A percentile compares a stretch with the other conserved stretches of the same genome.
These are phyloP conservation scores for Micromys minutus DNA, from an alignment of 2,113 vertebrate species.

Conservation along the genomic window DNA sequence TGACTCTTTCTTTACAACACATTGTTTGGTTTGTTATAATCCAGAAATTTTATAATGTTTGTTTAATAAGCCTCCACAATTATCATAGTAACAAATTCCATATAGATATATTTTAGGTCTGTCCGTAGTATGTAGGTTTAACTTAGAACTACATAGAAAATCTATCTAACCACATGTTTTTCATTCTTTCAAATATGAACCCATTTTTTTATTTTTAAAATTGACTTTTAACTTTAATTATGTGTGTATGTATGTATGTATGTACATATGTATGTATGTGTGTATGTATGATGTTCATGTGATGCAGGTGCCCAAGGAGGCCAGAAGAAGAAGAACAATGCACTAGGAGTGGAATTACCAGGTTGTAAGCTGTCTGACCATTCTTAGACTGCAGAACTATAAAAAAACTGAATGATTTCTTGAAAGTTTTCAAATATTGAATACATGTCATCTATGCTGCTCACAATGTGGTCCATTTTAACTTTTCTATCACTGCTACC, in stretches of 20 bases:
- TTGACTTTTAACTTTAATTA: neutral
- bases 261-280: neutral
- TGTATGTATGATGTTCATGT: neutral
- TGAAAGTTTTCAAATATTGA: neutral
- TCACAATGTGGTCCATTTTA: constrained; percentile 3
- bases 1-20: neutral
- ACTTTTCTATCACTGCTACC: neutral
- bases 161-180: neutral
- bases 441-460: neutral
- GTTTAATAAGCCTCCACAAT: neutral
- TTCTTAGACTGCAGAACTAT: neutral
- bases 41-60: no score
- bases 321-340: neutral
- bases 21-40: neutral
- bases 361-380: neutral
- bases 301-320: neutral
- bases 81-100: neutral
- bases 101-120: neutral
- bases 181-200: neutral
- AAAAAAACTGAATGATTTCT: constrained; percentile 20
- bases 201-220: neutral
- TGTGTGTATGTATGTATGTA: neutral
- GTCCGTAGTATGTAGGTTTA: neutral
- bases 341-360: neutral
- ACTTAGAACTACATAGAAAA: neutral